Conservation (phyloP, 2,113 vertebrate species). For the Mastomys natalensis region DNA sequence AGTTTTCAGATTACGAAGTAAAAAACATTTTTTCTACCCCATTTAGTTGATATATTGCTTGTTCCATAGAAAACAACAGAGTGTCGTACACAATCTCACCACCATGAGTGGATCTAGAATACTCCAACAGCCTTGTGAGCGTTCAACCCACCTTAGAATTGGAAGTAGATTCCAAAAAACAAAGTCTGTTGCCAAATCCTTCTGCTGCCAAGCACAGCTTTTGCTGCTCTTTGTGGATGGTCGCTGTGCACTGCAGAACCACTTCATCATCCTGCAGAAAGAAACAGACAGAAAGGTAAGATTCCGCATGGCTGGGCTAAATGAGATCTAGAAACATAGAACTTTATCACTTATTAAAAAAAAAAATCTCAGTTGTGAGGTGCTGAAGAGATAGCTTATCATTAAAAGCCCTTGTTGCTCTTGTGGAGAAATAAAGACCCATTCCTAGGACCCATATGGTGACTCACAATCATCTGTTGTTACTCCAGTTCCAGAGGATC, state of each 20-base stretch:
- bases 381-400: background rate
- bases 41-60: background rate
- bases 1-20: background rate
- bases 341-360: background rate
- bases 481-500: background rate
- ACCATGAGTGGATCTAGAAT: background rate
- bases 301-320: background rate
- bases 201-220: slow-evolving; percentile 97
- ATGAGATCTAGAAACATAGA: background rate
- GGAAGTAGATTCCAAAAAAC: slow-evolving; percentile 97
- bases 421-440: background rate
- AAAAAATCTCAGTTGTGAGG: background rate
- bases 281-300: slow-evolving; percentile 28
- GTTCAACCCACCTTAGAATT: slow-evolving; percentile 94
- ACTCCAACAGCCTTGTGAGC: background rate
- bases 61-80: background rate
- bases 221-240: slow-evolving; percentile 95
- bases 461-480: background rate
- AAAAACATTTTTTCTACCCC: background rate
- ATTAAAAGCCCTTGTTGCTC: background rate
- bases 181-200: slow-evolving; percentile 98
- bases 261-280: slow-evolving; percentile 94
- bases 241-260: slow-evolving; percentile 96
- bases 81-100: background rate
- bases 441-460: background rate